These are phyloP conservation scores for Falco columbarius DNA, from an alignment of 2,797 vertebrate species.

Conservation along the genomic window DNA sequence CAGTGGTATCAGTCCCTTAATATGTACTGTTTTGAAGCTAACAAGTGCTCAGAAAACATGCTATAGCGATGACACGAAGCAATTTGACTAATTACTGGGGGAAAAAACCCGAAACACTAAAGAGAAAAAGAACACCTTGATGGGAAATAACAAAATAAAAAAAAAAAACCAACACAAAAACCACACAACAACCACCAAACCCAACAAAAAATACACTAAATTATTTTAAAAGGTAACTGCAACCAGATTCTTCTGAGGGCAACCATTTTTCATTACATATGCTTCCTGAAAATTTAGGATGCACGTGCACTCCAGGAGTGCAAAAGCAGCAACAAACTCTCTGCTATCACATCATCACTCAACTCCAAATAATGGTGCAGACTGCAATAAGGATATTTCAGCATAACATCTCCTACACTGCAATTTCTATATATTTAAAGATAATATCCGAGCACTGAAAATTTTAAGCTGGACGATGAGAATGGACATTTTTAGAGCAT, in stretches of 20 bases:
- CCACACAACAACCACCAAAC: background rate
- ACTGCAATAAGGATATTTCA: background rate
- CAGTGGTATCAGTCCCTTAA: background rate
- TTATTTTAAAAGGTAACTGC: background rate
- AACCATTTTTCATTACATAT: background rate
- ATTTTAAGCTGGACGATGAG: background rate
- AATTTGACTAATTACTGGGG: background rate
- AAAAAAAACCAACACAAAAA: background rate
- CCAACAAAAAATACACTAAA: background rate
- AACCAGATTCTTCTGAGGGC: background rate
- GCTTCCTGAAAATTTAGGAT: background rate
- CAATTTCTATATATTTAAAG: background rate
- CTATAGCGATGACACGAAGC: background rate
- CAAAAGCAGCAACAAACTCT: background rate
- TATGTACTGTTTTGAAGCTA: no score
- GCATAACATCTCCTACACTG: background rate
- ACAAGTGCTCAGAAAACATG: background rate
- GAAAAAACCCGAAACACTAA: rapidly evolving
- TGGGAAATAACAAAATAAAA: background rate
- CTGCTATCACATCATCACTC: background rate
- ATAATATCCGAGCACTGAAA: background rate
- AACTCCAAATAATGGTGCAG: background rate
- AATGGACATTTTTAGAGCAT: background rate
- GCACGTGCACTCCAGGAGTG: rapidly evolving
- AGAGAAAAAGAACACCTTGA: background rate